phyloP scores from a whole-genome alignment of 2,888 invertebrate genomes.

The Aphodius sticticus region DNA sequence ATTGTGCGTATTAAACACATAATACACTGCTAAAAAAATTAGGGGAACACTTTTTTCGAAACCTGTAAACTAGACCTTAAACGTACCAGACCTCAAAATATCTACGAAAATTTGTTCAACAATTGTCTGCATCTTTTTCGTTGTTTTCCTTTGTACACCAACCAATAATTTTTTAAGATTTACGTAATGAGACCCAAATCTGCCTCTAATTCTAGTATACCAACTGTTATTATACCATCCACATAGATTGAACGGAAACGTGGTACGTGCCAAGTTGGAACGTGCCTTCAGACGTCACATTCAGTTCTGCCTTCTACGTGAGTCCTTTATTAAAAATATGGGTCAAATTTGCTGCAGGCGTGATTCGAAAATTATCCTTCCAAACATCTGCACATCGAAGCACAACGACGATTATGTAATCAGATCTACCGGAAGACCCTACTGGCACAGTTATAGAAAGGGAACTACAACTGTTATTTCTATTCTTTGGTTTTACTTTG shows the following conservation, averaged over 20 bases:
- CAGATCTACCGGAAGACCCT: constrained; percentile 4
- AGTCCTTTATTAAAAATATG: background rate
- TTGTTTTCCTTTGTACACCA: too few relatives aligned
- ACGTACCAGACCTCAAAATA: too few relatives aligned
- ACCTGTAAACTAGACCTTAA: too few relatives aligned
- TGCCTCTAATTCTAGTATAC: background rate
- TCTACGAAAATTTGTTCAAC: too few relatives aligned
- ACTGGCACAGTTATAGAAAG: constrained; percentile 4
- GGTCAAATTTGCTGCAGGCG: background rate
- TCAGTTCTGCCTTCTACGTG: background rate
- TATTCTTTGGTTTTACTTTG: background rate
- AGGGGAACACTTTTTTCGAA: too few relatives aligned
- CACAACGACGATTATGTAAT: background rate
- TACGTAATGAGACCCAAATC: too few relatives aligned
- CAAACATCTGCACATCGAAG: background rate
- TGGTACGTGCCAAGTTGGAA: background rate
- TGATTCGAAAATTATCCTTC: background rate
- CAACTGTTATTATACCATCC: background rate
- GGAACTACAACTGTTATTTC: constrained; percentile 4
- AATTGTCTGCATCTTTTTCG: too few relatives aligned
- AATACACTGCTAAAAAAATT: too few relatives aligned
- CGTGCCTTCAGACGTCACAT: background rate
- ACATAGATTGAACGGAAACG: background rate
- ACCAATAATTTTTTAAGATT: too few relatives aligned
- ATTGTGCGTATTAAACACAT: too few relatives aligned